Percentiles rank a stretch among this genome's conserved stretches.
Conservation (phyloP, 2,888 invertebrate genomes). For the Luperina nickerlii region DNA sequence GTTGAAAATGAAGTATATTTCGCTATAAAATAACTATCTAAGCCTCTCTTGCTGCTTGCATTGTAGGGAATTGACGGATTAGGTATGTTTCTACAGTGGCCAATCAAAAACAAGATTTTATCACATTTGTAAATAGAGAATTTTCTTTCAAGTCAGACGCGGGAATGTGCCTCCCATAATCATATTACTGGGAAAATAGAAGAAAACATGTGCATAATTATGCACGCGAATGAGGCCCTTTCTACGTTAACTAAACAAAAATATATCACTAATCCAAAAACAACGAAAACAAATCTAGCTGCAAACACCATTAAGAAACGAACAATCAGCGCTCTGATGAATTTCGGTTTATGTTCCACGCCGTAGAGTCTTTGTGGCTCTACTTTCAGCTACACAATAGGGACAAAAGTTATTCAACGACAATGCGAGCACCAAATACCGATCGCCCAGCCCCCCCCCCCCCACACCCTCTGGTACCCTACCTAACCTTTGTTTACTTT, state of each 20-base stretch:
- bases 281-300: slow-evolving; percentile 73
- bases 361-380: slow-evolving; percentile 89
- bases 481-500: slow-evolving; percentile 89
- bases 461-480: slow-evolving; percentile 74
- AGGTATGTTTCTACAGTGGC: no score
- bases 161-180: background rate
- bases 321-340: slow-evolving; percentile 89
- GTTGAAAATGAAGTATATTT: background rate
- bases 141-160: background rate
- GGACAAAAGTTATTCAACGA: slow-evolving; percentile 91
- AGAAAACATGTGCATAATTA: background rate
- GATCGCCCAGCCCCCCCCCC: slow-evolving; percentile 83
- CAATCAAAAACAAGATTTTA: background rate
- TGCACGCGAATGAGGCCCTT: background rate
- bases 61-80: background rate
- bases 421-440: slow-evolving; percentile 91
- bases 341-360: slow-evolving; percentile 89
- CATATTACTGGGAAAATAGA: background rate
- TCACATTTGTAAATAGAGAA: background rate
- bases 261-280: slow-evolving; percentile 51
- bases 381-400: slow-evolving; percentile 90
- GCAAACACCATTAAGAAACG: slow-evolving; percentile 86
- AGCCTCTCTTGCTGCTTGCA: background rate
- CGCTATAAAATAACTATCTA: background rate
- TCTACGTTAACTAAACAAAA: background rate